Evolutionary conservation across 2,113 vertebrate genomes (phyloP).

Genomic region (Picathartes gymnocephalus): DNA sequence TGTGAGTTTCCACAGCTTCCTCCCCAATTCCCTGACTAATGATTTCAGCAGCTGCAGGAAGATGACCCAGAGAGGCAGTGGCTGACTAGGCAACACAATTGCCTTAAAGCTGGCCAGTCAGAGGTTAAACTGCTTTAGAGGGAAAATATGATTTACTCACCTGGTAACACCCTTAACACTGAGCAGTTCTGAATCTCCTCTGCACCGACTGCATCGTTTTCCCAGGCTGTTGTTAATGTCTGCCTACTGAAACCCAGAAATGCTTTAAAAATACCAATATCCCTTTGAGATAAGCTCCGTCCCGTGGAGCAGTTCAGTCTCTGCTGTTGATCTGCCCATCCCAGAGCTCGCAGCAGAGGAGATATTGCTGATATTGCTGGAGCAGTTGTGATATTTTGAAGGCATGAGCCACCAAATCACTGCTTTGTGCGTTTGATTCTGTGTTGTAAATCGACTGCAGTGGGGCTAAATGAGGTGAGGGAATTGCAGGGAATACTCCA

Average conservation of each 20-base stretch:
- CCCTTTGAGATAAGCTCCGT: background rate
- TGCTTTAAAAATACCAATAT: background rate
- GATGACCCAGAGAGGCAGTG: background rate
- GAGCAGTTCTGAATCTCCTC: background rate
- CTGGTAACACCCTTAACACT: background rate
- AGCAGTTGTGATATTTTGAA: background rate
- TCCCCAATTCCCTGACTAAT: slow-evolving; percentile 43
- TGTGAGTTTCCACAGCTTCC: slow-evolving; percentile 38
- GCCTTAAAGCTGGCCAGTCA: slow-evolving; percentile 41
- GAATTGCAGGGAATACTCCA: background rate
- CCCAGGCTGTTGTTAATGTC: background rate
- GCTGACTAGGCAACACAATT: slow-evolving; percentile 48
- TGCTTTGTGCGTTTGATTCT: background rate
- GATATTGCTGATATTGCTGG: accelerated
- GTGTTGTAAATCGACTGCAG: background rate
- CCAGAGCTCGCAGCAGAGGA: background rate
- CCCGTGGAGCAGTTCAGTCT: background rate
- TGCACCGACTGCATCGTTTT: background rate
- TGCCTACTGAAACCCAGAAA: background rate
- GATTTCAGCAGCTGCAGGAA: slow-evolving; percentile 33
- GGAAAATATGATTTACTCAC: slow-evolving; percentile 28
- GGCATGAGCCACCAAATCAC: background rate
- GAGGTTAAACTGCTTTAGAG: slow-evolving; percentile 51
- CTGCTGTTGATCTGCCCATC: background rate
- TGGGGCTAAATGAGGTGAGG: background rate